A percentile compares a stretch with the other conserved stretches of the same genome.
Conservation (phyloP, 2,113 vertebrate genomes). For the Pituophis catenifer region DNA sequence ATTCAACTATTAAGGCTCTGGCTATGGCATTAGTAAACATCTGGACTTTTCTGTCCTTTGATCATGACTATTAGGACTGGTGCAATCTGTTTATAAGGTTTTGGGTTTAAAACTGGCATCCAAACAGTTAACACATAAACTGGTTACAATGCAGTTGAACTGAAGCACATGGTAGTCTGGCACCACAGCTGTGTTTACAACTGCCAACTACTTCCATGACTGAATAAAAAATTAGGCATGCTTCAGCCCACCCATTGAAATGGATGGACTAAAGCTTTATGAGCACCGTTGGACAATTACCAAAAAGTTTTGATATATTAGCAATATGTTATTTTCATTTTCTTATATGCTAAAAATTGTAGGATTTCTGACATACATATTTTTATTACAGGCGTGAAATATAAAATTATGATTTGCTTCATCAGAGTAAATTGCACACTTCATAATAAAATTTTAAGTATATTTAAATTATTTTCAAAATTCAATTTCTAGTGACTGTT, state of each 20-base stretch:
- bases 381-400: neutral
- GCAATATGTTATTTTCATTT: conserved; percentile 8
- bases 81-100: neutral
- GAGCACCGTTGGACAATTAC: neutral
- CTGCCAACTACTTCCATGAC: neutral
- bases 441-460: neutral
- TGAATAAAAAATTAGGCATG: neutral
- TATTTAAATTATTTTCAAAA: conserved; percentile 22
- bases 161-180: neutral
- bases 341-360: neutral
- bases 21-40: neutral
- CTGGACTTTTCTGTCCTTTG: neutral
- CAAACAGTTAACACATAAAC: neutral
- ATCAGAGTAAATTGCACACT: neutral
- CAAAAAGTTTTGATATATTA: neutral
- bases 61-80: neutral
- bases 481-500: neutral
- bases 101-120: neutral
- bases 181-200: neutral
- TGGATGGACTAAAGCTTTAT: neutral
- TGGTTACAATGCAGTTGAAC: neutral
- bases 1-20: neutral
- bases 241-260: neutral
- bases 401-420: neutral
- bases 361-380: neutral